Base-by-base conservation (phyloP, 2,888 invertebrate genomes). In the Metopia argyrocephala region DNA sequence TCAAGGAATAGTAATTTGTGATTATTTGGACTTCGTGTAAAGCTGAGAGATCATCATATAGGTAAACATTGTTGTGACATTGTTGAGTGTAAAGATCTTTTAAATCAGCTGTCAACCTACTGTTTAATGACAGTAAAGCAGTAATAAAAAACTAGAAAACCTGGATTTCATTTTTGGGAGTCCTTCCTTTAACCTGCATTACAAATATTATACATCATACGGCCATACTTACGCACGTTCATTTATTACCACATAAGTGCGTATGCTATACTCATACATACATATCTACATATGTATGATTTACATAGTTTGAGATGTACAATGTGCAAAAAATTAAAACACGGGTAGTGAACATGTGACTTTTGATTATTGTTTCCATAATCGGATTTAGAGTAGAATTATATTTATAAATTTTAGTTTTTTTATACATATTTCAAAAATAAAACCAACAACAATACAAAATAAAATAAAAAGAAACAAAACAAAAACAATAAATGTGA, bases 351-450 rank as follows among this genome's bases (percentile, higher is more conserved):
- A 71, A 54, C 78, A 78, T 73, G 78, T 78, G 78, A 73, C 71
- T 78, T 70, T 73, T 61, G 66, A 66, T 68, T 78, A 73, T 78
- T 73, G 54, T 66, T 73, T 61, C 48, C 21, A 62, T 78, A 78
- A 78, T 78, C 78, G 78, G 78, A 66, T 78, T 78, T 73, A 48
- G 54, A 56, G 5, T 31, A 59, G 57, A 69, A 62, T 38, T 21
- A 69, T 59, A 28, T 56, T 38, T 21, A 69, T 59, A 28, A 56
- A 38, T 38, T 38, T 12, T 65, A 66, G 31, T 68, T 66, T 31
- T 15, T 28, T 6, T 31, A 23, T 45, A 25, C n/a, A 52, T 38
- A 23, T 56, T 52, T 48, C 52, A 59, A n/a, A 12, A 52, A 9
- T 18, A 46, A 61, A 38, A n/a, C 31, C 20, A 66, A 66, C n/a